phyloP scores from a whole-genome alignment of 2,797 vertebrate genomes.

The Acrossocheilus fasciatus region DNA sequence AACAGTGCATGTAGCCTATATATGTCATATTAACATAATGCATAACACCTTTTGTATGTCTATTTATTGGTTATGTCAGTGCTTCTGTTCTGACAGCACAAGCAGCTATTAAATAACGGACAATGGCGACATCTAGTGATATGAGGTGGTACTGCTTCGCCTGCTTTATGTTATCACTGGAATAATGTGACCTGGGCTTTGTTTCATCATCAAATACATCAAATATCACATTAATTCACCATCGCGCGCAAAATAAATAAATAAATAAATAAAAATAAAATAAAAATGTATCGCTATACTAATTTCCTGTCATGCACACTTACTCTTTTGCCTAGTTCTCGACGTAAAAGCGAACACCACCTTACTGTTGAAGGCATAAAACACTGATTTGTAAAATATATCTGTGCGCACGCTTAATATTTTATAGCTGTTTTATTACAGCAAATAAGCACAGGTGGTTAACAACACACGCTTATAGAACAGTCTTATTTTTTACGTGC shows the following conservation, averaged over 20 bases:
- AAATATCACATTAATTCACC: not conserved
- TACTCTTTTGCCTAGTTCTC: not conserved
- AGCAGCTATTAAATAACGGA: not conserved
- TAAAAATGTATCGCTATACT: not conserved
- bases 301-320: not conserved
- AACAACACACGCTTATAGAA: not conserved
- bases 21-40: not conserved
- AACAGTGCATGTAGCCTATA: not conserved
- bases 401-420: not conserved
- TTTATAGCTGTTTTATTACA: too few species aligned
- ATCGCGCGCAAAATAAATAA: too few species aligned
- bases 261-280: too few species aligned
- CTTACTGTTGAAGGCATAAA: not conserved
- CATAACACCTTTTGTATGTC: not conserved
- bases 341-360: not conserved
- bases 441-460: not conserved
- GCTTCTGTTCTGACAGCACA: too few species aligned
- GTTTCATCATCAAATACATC: not conserved
- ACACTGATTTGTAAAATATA: not conserved
- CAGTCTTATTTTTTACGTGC: slow-evolving; percentile 42
- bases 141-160: not conserved
- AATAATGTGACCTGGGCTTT: not conserved
- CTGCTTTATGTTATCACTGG: not conserved
- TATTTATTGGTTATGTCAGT: not conserved
- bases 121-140: not conserved